phyloP scores from a whole-genome alignment of 2,113 vertebrate species.

The Globicephala melas region DNA sequence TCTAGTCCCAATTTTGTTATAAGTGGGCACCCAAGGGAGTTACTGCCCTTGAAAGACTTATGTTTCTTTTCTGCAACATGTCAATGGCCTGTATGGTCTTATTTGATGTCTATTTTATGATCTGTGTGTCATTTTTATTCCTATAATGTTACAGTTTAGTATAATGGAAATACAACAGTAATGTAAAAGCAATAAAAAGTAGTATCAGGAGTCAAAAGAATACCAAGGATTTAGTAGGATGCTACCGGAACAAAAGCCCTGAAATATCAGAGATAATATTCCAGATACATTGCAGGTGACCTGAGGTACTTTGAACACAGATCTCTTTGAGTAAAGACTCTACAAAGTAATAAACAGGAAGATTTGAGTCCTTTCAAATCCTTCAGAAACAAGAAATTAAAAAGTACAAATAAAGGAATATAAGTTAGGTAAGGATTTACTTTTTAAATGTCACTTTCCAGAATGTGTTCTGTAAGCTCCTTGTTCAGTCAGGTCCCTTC shows the following conservation, averaged over 20 bases:
- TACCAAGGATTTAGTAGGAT: neutral
- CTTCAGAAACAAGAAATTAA: neutral
- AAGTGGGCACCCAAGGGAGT: fast-evolving
- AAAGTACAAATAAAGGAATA: neutral
- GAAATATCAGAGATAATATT: neutral
- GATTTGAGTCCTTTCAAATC: neutral
- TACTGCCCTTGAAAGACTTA: neutral
- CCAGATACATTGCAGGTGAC: neutral
- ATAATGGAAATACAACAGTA: neutral
- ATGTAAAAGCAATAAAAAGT: neutral
- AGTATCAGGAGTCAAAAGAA: neutral
- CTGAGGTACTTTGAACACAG: neutral
- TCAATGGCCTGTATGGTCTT: neutral
- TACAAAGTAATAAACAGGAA: neutral
- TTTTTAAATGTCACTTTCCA: neutral
- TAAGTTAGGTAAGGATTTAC: neutral
- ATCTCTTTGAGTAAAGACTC: neutral
- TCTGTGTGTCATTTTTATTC: neutral
- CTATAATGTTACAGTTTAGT: neutral
- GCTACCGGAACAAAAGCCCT: neutral
- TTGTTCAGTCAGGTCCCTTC: neutral
- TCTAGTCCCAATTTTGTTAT: neutral
- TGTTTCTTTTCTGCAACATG: neutral
- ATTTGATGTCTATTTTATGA: neutral
- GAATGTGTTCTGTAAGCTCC: neutral